These are phyloP conservation scores for Ennomos fuscantarius DNA, from an alignment of 2,888 invertebrate genomes.

Conservation along the genomic window DNA sequence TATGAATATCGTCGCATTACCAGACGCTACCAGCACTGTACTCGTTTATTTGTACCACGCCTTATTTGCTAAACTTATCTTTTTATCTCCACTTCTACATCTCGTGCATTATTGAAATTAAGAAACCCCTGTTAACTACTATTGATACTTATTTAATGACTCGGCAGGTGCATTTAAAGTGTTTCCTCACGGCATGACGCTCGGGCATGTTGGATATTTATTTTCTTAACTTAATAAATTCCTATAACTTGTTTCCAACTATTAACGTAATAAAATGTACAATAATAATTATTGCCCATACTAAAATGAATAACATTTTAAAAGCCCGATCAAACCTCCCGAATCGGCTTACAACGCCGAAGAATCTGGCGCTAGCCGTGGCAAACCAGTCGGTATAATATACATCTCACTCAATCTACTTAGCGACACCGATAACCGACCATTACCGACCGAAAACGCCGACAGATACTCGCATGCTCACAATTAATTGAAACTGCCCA, in stretches of 20 bases:
- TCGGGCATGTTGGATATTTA: conserved; percentile 35
- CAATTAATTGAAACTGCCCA: conserved; percentile 84
- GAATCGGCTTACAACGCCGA: conserved; percentile 47
- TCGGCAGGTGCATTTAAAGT: conserved; percentile 28
- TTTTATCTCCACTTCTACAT: conserved; percentile 1
- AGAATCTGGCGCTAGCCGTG: conserved; percentile 61
- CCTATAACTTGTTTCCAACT: conserved; percentile 38
- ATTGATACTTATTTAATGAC: conserved; percentile 21
- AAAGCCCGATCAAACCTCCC: conserved; percentile 49
- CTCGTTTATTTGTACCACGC: conserved; percentile 45
- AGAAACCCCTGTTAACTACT: conserved; percentile 31
- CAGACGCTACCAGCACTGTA: conserved; percentile 43
- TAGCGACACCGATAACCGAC: conserved; percentile 79
- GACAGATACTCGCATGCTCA: conserved; percentile 76
- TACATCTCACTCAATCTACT: conserved; percentile 78
- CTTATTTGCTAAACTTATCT: conserved; percentile 39
- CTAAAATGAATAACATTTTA: conserved; percentile 45
- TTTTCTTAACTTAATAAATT: conserved; percentile 38
- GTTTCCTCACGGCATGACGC: conserved; percentile 29
- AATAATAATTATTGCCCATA: conserved; percentile 42
- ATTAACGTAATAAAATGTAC: conserved; percentile 42
- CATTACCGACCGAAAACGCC: conserved; percentile 77
- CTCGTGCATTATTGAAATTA: conserved; percentile 31
- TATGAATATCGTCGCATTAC: conserved; percentile 75
- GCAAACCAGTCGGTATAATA: conserved; percentile 63